A percentile compares a stretch with the other conserved stretches of the same genome.
Conservation (phyloP, 2,888 invertebrate genomes). For the Rhorus exstirpatorius region DNA sequence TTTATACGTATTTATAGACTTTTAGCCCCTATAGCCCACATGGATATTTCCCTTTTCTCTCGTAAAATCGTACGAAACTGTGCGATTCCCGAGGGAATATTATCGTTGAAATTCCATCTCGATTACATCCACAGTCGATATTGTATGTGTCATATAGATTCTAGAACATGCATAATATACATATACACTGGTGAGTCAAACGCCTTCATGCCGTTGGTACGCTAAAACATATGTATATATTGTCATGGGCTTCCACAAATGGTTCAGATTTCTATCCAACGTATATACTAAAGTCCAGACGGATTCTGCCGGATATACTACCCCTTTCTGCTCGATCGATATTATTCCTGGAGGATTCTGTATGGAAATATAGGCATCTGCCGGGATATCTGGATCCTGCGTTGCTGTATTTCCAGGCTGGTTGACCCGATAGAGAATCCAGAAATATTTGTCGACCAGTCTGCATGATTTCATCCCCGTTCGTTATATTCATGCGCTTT, state of each 20-base stretch:
- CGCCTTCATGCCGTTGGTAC: not conserved
- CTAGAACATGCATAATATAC: no score
- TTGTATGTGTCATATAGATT: not conserved
- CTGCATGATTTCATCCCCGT: not conserved
- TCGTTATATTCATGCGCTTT: conserved; percentile 24
- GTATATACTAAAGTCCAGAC: conserved; percentile 31
- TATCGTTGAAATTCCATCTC: conserved; percentile 49
- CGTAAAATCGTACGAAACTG: conserved; percentile 33
- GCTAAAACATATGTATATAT: conserved; percentile 9
- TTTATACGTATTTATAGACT: no score
- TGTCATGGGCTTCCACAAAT: conserved; percentile 46
- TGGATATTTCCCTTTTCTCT: conserved; percentile 22
- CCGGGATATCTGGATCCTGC: conserved; percentile 43
- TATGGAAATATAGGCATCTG: conserved; percentile 55
- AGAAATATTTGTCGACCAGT: conserved; percentile 26
- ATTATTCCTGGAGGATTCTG: conserved; percentile 61
- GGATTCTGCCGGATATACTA: conserved; percentile 25
- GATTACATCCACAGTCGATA: conserved; percentile 29
- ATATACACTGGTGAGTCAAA: not conserved
- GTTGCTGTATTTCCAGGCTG: conserved; percentile 19
- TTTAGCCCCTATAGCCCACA: conserved; percentile 23
- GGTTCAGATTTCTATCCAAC: conserved; percentile 55
- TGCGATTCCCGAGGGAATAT: conserved; percentile 42
- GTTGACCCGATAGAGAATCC: conserved; percentile 27
- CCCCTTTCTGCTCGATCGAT: conserved; percentile 38